phyloP scores from a whole-genome alignment of 2,797 vertebrate genomes.

The Antrozous pallidus region DNA sequence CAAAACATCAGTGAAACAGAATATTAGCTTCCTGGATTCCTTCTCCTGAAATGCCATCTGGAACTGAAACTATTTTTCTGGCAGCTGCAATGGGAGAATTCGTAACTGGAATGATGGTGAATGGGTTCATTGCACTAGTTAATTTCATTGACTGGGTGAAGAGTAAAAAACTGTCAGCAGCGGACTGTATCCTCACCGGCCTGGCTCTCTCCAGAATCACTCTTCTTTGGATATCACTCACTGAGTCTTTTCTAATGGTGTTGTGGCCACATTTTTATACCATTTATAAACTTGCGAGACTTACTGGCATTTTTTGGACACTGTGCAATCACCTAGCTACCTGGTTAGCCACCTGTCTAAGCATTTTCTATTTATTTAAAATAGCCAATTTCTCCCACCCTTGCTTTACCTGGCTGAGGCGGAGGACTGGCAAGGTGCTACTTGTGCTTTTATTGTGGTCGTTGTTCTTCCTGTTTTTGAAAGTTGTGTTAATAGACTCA shows the following conservation, averaged over 20 bases:
- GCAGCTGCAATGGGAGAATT: not conserved
- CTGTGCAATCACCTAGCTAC: not conserved
- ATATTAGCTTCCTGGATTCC: not conserved
- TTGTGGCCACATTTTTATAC: not conserved
- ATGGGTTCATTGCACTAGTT: not conserved
- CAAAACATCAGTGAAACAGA: not conserved
- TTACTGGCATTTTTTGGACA: accelerated
- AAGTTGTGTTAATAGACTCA: accelerated
- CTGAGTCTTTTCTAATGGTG: not conserved
- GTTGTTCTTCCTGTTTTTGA: not conserved
- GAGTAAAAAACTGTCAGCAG: not conserved
- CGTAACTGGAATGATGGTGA: not conserved
- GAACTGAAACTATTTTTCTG: not conserved
- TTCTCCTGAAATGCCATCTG: not conserved
- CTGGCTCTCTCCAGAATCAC: slow-evolving; percentile 10
- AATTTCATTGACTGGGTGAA: not conserved
- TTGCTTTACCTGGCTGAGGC: slow-evolving; percentile 25
- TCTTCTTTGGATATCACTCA: not conserved
- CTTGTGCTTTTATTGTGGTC: not conserved
- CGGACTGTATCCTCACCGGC: not conserved
- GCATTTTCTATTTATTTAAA: slow-evolving; percentile 42
- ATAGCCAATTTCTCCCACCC: not conserved
- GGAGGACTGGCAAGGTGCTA: not conserved
- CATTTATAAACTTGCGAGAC: not conserved
- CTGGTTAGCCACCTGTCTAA: slow-evolving; percentile 34